These are phyloP conservation scores for Alca torda DNA, from an alignment of 2,797 vertebrate species.

Conservation along the genomic window DNA sequence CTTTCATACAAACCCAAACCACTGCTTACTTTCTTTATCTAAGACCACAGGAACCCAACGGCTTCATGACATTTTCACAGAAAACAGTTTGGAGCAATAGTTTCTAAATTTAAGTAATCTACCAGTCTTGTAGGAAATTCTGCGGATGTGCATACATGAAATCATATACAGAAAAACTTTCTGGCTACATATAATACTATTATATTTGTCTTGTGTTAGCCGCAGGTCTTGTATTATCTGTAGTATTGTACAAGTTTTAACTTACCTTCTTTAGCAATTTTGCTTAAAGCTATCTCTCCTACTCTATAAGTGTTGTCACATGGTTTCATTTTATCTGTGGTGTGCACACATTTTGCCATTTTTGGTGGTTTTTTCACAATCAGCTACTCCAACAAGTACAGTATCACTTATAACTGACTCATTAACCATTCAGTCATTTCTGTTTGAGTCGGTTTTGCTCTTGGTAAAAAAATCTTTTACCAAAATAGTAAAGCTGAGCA, in stretches of 20 bases:
- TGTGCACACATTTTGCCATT: constrained; percentile 33
- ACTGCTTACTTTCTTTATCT: background rate
- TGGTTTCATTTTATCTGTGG: constrained; percentile 40
- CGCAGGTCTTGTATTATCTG: constrained; percentile 32
- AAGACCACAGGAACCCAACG: background rate
- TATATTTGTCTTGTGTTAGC: constrained; percentile 29
- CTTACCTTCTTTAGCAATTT: background rate
- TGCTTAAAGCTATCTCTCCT: background rate
- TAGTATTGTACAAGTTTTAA: constrained; percentile 32
- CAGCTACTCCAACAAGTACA: constrained; percentile 18
- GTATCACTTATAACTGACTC: constrained; percentile 24
- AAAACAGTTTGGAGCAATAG: background rate
- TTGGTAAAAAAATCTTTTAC: constrained; percentile 6
- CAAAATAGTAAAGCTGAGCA: constrained; percentile 25
- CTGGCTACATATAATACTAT: background rate
- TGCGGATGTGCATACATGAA: constrained; percentile 8
- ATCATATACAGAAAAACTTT: constrained; percentile 16
- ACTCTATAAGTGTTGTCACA: background rate
- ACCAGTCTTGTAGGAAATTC: constrained; percentile 14
- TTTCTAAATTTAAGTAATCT: constrained; percentile 1
- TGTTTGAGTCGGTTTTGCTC: constrained; percentile 29
- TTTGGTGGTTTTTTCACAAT: constrained; percentile 36
- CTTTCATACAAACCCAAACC: background rate
- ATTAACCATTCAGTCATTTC: constrained; percentile 49
- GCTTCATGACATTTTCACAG: constrained; percentile 28